Conservation (phyloP, 1,140 invertebrate genomes). For the Eueides isabella region DNA sequence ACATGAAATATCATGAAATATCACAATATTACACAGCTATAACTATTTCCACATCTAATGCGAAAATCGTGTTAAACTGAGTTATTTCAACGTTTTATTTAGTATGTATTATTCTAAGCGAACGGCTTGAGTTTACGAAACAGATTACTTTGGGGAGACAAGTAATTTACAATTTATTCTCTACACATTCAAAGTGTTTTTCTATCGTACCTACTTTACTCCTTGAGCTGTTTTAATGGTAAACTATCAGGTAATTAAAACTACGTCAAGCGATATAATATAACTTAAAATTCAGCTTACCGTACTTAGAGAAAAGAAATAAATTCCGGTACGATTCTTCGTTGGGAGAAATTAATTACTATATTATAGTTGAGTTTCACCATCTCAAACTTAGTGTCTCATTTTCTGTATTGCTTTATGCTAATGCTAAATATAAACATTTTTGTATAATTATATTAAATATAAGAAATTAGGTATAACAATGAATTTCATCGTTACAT, state of each 20-base stretch:
- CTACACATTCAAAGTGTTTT: not conserved
- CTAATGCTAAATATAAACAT: too few species aligned
- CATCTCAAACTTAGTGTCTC: too few species aligned
- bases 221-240: not conserved
- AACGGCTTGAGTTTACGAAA: constrained; percentile 24
- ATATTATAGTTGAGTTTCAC: too few species aligned
- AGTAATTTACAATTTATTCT: constrained; percentile 9
- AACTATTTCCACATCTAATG: too few species aligned
- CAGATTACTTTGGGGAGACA: constrained; percentile 13
- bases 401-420: too few species aligned
- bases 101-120: constrained; percentile 22
- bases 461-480: not conserved
- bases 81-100: constrained; percentile 25
- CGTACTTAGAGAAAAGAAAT: too few species aligned
- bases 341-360: too few species aligned
- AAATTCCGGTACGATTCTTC: too few species aligned
- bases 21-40: constrained; percentile 21
- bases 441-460: not conserved
- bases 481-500: not conserved
- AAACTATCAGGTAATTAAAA: not conserved
- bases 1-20: not conserved
- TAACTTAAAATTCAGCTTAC: too few species aligned
- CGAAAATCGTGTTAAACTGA: constrained; percentile 22
- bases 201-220: not conserved
- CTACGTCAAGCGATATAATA: too few species aligned